These are phyloP conservation scores for Miltochrista miniata DNA, from an alignment of 2,888 invertebrate genomes.

Conservation along the genomic window DNA sequence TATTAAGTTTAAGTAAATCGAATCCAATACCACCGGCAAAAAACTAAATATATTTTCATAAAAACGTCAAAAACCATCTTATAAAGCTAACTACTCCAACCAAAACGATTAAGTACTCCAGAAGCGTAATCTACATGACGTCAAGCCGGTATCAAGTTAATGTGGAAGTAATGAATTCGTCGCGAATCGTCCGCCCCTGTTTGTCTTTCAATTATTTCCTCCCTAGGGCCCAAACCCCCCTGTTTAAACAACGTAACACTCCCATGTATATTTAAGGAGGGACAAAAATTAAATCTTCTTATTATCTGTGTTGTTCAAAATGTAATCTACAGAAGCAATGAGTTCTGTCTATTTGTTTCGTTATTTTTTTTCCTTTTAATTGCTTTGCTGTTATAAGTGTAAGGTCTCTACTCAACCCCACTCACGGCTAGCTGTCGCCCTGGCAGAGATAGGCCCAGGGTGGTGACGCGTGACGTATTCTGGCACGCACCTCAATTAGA, in stretches of 20 bases:
- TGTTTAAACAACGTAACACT: slow-evolving; percentile 67
- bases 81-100: slow-evolving; percentile 7
- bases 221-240: slow-evolving; percentile 52
- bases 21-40: no score
- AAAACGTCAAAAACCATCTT: no score
- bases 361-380: neutral
- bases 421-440: no score
- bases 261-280: slow-evolving; percentile 71
- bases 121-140: slow-evolving; percentile 36
- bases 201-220: slow-evolving; percentile 81
- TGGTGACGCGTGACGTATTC: no score
- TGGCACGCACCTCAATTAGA: no score
- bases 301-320: slow-evolving; percentile 52
- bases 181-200: slow-evolving; percentile 73
- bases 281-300: slow-evolving; percentile 73
- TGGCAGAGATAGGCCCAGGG: no score
- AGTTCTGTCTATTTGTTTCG: slow-evolving; percentile 34
- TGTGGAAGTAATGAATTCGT: slow-evolving; percentile 79
- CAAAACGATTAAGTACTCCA: slow-evolving; percentile 19
- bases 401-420: no score
- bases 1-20: no score
- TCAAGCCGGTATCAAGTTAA: slow-evolving; percentile 59
- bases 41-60: no score
- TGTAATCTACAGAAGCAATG: slow-evolving; percentile 58
- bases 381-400: no score